phyloP scores from a whole-genome alignment of 2,113 vertebrate genomes.

The Galbula dea region DNA sequence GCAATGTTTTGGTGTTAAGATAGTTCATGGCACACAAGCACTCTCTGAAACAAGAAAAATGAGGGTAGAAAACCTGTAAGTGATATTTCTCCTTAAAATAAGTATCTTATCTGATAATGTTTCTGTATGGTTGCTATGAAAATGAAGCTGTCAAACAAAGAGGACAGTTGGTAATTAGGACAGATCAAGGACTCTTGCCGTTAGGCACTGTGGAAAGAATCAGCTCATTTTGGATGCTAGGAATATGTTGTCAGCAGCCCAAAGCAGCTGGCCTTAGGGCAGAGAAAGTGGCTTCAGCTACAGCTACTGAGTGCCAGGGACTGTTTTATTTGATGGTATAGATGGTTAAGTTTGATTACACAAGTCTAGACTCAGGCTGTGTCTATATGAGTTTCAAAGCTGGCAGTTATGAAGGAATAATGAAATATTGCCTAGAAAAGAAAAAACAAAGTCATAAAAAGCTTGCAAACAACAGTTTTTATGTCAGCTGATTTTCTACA shows the following conservation, averaged over 20 bases:
- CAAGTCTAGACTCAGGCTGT: not conserved
- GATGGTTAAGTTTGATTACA: not conserved
- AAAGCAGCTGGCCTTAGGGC: not conserved
- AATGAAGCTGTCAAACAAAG: not conserved
- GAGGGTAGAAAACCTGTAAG: not conserved
- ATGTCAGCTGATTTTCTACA: constrained; percentile 16
- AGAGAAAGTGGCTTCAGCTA: not conserved
- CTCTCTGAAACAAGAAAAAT: not conserved
- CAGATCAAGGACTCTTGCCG: not conserved
- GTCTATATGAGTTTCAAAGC: no score
- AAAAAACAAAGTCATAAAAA: not conserved
- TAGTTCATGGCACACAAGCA: not conserved
- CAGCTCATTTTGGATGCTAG: not conserved
- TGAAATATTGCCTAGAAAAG: not conserved
- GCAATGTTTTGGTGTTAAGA: not conserved
- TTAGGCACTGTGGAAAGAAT: not conserved
- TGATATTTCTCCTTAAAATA: not conserved
- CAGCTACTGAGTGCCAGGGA: not conserved
- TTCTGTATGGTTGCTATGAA: not conserved
- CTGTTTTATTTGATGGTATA: not conserved
- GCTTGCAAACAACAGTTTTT: not conserved
- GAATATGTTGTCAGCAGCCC: not conserved
- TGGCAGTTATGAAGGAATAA: not conserved
- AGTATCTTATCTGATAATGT: not conserved
- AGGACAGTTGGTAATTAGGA: not conserved